Evolutionary conservation across 1,140 invertebrate genomes (phyloP).

Genomic region (Vanessa tameamea): DNA sequence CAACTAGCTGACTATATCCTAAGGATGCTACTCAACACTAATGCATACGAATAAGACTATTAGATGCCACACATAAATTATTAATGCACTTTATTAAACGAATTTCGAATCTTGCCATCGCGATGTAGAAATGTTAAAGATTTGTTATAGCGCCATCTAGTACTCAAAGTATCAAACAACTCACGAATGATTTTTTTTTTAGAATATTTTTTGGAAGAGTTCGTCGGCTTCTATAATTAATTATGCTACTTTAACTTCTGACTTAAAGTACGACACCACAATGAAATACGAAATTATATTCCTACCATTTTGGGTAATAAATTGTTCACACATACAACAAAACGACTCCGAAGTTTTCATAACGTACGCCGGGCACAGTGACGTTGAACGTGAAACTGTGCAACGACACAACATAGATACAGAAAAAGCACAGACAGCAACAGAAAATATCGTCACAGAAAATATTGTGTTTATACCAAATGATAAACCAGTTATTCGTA

Average conservation of each 20-base stretch:
- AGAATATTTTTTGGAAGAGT: no score
- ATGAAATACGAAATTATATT: conserved; percentile 32
- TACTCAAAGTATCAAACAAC: no score
- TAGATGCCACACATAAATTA: no score
- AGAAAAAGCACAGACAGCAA: conserved; percentile 6
- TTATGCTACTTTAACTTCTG: not conserved
- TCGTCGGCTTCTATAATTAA: no score
- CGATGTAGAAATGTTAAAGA: no score
- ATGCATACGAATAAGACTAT: no score
- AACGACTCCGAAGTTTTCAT: conserved; percentile 52
- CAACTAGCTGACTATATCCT: no score
- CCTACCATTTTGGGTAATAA: conserved; percentile 31
- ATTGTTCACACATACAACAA: conserved; percentile 31
- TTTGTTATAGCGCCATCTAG: no score
- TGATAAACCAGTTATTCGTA: conserved; percentile 41
- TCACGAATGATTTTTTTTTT: no score
- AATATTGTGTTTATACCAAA: conserved; percentile 56
- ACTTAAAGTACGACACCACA: not conserved
- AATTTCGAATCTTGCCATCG: no score
- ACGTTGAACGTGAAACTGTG: conserved; percentile 30
- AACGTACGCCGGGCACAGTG: conserved; percentile 50
- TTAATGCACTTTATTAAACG: no score
- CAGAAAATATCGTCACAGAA: conserved; percentile 21
- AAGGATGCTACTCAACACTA: no score
- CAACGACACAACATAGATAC: not conserved